Evolutionary conservation across 2,797 vertebrate genomes (phyloP).

Genomic region (Onychomys torridus): DNA sequence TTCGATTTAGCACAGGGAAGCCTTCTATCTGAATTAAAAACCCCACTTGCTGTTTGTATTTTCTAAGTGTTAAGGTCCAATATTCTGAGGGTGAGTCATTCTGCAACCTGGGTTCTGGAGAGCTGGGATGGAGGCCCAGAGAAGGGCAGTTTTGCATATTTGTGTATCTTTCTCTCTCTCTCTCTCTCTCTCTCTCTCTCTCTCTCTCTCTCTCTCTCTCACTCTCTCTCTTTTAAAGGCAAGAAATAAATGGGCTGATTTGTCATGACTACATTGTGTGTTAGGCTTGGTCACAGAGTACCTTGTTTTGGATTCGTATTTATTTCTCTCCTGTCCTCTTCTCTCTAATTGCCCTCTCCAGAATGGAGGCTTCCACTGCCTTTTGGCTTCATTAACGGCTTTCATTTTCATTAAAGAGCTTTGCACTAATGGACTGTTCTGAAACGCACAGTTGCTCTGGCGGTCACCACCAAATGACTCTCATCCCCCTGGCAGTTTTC

Average conservation of each 20-base stretch:
- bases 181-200: slow-evolving; percentile 60
- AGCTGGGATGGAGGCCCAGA: not conserved
- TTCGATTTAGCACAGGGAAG: slow-evolving; percentile 48
- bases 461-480: slow-evolving; percentile 85
- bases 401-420: slow-evolving; percentile 90
- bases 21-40: slow-evolving; percentile 73
- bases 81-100: slow-evolving; percentile 74
- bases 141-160: slow-evolving; percentile 55
- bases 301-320: slow-evolving; percentile 84
- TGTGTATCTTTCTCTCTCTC: slow-evolving; percentile 64
- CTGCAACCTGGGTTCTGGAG: slow-evolving; percentile 55
- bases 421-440: slow-evolving; percentile 87
- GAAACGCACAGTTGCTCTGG: slow-evolving; percentile 86
- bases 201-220: slow-evolving; percentile 63
- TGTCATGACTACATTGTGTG: slow-evolving; percentile 78
- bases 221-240: slow-evolving; percentile 49
- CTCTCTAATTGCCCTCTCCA: slow-evolving; percentile 86
- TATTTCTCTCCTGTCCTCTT: slow-evolving; percentile 83
- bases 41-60: slow-evolving; percentile 71
- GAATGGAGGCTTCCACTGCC: slow-evolving; percentile 84
- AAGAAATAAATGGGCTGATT: slow-evolving; percentile 74
- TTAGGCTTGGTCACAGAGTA: slow-evolving; percentile 79
- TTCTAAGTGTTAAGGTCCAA: slow-evolving; percentile 69
- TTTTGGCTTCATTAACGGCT: slow-evolving; percentile 89
- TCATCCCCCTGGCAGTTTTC: slow-evolving; percentile 84